A percentile compares a stretch with the other conserved stretches of the same genome.
Evolutionary conservation across 2,797 vertebrate species (phyloP).

Genomic region (Falco cherrug): DNA sequence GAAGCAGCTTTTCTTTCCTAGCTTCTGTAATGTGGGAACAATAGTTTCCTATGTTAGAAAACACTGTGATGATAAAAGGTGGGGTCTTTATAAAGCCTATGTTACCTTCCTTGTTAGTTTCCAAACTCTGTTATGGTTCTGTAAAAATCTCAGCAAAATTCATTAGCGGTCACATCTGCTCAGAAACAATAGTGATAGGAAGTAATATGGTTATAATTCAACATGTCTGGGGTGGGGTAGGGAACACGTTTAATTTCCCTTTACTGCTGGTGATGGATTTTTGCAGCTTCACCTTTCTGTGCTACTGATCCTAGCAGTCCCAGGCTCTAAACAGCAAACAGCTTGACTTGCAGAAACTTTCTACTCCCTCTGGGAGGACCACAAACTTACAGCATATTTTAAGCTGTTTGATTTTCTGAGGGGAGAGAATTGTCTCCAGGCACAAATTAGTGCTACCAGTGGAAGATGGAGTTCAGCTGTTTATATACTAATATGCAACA

Average conservation of each 20-base stretch:
- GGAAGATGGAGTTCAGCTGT: conserved; percentile 75
- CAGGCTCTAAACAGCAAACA: conserved; percentile 47
- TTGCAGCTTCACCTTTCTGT: conserved; percentile 54
- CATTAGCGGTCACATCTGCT: conserved; percentile 38
- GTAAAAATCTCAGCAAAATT: conserved; percentile 47
- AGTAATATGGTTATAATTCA: conserved; percentile 43
- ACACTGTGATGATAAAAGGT: background rate
- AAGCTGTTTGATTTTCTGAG: conserved; percentile 70
- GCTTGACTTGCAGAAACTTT: conserved; percentile 70
- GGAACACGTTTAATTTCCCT: conserved; percentile 59
- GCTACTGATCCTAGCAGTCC: conserved; percentile 24
- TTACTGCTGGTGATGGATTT: conserved; percentile 52
- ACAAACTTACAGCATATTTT: conserved; percentile 65
- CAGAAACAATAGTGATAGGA: conserved; percentile 39
- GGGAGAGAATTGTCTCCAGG: conserved; percentile 71
- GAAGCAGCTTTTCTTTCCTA: background rate
- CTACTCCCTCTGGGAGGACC: conserved; percentile 48
- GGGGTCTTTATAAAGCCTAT: background rate
- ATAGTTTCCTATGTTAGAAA: background rate
- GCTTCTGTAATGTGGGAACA: background rate
- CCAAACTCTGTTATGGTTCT: conserved; percentile 15
- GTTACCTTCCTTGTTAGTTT: conserved; percentile 27
- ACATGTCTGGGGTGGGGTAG: conserved; percentile 32
- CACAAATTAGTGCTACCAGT: conserved; percentile 71
- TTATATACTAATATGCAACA: conserved; percentile 77